Base-by-base conservation (phyloP, 2,888 invertebrate species). In the Ethmia dodecea region DNA sequence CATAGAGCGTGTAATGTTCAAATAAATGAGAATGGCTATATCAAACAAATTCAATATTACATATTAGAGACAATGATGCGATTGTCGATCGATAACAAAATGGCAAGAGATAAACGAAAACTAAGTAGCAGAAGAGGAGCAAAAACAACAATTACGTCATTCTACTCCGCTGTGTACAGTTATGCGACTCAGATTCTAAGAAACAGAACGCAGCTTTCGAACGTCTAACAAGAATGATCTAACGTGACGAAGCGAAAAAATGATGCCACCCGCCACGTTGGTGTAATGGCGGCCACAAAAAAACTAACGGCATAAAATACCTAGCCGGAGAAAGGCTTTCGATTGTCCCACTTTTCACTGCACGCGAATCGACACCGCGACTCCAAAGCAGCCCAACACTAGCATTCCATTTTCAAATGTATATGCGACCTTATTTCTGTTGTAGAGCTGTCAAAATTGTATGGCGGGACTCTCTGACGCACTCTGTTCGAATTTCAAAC, bases 241-340 rank as follows among this genome's bases (percentile, higher is more conserved):
- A 86, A 86, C 83, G 84, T 84, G 86, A 83, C 83, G 74, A 73
- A 74, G 81, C 78, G 71, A 79, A 80, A 80, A 81, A 84, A 81
- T 76, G 69, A 81, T 83, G 81, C 84, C 80, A 79, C 69, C 68
- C 69, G 72, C 71, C 80, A 74, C 79, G 73, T 80, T 75, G 71
- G 73, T 73, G 73, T 80, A 77, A 80, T 83, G 76, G 75, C 78
- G 67, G 72, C 76, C 73, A 77, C 79, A 73, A 83, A 86, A 83
- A 86, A 83, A 83, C 76, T 84, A 86, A 86, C 86, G 83, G 84
- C 75, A 84, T 80, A 81, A 84, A 84, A 84, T 86, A 74, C 77
- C 79, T 78, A 67, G 63, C 70, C 70, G 60, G 86, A 86, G 86
- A 86, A 86, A 86, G 86, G 86, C 86, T 86, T 86, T 86, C 86